phyloP scores from a whole-genome alignment of 2,113 vertebrate genomes.

The Zingel zingel region DNA sequence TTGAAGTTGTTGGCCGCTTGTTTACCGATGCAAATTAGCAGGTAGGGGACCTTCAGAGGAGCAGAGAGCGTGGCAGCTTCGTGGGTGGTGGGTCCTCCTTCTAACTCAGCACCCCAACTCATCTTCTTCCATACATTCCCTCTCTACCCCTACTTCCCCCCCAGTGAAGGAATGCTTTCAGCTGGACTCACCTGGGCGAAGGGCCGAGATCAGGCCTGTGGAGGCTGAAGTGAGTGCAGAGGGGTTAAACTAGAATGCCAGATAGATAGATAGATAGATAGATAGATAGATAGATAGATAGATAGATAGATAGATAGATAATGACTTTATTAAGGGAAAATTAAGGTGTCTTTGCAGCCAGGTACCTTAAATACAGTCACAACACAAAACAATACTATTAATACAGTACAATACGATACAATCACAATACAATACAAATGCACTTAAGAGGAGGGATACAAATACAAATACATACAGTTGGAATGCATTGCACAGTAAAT shows the following conservation, averaged over 20 bases:
- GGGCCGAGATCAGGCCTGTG: constrained; percentile 28
- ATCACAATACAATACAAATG: too few species aligned
- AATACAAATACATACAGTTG: too few species aligned
- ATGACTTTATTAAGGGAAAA: too few species aligned
- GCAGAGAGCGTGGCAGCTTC: constrained; percentile 71
- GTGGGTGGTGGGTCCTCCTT: constrained; percentile 66
- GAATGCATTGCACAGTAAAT: too few species aligned
- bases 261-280: too few species aligned
- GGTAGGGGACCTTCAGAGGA: constrained; percentile 71
- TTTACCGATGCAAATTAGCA: constrained; percentile 87
- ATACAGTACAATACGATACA: too few species aligned
- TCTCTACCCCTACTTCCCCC: neutral
- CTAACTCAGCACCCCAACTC: constrained; percentile 31
- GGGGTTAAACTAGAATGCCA: neutral
- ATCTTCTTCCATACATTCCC: constrained; percentile 29
- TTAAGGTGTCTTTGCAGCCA: too few species aligned
- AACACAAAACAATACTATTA: too few species aligned
- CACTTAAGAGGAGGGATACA: too few species aligned
- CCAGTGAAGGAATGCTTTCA: constrained; percentile 74
- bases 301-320: too few species aligned
- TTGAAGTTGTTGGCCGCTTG: constrained; percentile 77
- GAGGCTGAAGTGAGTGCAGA: neutral
- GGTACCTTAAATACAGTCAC: too few species aligned
- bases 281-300: too few species aligned
- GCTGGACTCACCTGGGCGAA: constrained; percentile 45